These are phyloP conservation scores for Sebastes minor DNA, from an alignment of 2,797 vertebrate species.

Conservation along the genomic window DNA sequence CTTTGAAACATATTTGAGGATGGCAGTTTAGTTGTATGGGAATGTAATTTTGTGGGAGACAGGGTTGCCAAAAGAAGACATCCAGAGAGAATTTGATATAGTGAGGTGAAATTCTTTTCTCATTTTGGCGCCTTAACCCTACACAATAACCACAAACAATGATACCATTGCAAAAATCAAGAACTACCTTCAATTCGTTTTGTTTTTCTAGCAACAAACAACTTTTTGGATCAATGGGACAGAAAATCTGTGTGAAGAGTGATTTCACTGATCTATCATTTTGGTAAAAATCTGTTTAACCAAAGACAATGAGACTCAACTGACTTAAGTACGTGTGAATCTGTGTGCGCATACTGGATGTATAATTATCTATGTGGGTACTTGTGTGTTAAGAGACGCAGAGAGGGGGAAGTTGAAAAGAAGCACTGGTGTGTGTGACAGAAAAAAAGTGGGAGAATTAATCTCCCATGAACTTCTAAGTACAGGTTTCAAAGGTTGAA, in stretches of 20 bases:
- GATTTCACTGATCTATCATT: neutral
- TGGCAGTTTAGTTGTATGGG: too few species aligned
- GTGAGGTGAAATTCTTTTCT: neutral
- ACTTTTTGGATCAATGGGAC: neutral
- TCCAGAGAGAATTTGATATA: neutral
- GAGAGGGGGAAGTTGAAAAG: slow-evolving; percentile 17
- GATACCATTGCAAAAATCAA: fast-evolving
- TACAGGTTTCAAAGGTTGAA: slow-evolving; percentile 55
- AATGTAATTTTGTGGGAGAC: too few species aligned
- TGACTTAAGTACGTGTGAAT: neutral
- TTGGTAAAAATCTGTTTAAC: neutral
- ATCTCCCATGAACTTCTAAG: slow-evolving; percentile 56
- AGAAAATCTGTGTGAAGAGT: neutral
- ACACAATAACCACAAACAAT: neutral
- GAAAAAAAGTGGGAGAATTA: slow-evolving; percentile 41
- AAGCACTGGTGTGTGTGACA: slow-evolving; percentile 13
- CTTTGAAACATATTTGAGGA: too few species aligned
- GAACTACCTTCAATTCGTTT: neutral
- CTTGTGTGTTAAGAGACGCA: neutral
- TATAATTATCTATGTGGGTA: neutral
- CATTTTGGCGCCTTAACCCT: neutral
- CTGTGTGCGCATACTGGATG: neutral
- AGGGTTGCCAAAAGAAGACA: too few species aligned
- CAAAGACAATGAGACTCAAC: neutral
- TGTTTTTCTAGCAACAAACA: neutral